Conservation (phyloP, 2,797 vertebrate species). For the Eulemur rubriventer region DNA sequence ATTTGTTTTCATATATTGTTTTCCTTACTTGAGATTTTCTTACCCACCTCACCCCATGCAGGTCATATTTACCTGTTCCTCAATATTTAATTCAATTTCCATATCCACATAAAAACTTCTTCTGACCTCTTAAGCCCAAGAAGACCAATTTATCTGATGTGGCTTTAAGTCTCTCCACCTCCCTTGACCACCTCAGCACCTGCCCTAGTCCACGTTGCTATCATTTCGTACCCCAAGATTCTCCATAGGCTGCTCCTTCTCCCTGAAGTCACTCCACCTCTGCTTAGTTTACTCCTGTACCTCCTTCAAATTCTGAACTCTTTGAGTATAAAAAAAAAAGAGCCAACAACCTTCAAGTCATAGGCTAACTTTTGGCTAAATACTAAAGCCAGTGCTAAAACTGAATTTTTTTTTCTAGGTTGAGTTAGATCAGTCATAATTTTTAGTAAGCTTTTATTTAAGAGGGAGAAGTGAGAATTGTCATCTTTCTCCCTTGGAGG, state of each 20-base stretch:
- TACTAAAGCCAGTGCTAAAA: background rate
- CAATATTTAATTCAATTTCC: background rate
- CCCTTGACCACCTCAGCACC: background rate
- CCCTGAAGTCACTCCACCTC: background rate
- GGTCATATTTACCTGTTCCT: background rate
- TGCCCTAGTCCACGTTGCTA: background rate
- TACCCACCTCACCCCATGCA: background rate
- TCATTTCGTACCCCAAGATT: background rate
- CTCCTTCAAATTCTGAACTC: background rate
- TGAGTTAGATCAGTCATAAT: background rate
- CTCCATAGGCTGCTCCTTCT: background rate
- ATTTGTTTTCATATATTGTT: background rate
- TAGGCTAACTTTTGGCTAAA: background rate
- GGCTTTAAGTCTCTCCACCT: background rate
- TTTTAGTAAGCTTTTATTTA: conserved; percentile 4
- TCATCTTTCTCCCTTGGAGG: background rate
- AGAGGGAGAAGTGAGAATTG: background rate
- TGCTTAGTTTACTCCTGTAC: background rate
- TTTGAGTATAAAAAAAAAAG: background rate
- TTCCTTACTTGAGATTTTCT: background rate
- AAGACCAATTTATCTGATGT: background rate
- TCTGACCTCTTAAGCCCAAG: background rate
- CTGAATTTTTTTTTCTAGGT: background rate
- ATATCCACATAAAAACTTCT: background rate
- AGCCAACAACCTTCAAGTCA: background rate